A percentile compares a stretch with the other conserved stretches of the same genome.
Conservation (phyloP, 2,888 invertebrate genomes). For the Andrena chrysosceles region DNA sequence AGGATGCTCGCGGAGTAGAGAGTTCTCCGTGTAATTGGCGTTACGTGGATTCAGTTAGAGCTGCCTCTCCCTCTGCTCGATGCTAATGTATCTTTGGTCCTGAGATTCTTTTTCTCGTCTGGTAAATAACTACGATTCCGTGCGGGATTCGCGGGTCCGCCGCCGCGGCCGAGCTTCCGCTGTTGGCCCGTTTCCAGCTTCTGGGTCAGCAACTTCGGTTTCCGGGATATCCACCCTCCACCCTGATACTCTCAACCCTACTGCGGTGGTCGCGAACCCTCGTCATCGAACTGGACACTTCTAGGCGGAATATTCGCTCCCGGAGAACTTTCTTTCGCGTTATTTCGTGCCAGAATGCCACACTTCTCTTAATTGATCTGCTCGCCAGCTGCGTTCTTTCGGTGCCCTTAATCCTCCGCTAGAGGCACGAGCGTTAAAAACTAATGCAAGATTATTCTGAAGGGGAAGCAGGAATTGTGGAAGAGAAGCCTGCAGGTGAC, state of each 20-base stretch:
- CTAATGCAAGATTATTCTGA: too few relatives aligned
- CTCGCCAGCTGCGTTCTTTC: not conserved
- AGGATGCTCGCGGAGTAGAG: not conserved
- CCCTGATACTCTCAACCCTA: constrained; percentile 36
- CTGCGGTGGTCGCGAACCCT: constrained; percentile 6
- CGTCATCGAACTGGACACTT: not conserved
- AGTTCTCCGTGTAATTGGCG: not conserved
- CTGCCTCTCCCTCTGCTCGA: not conserved
- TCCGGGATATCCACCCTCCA: constrained; percentile 31
- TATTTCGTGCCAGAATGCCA: not conserved
- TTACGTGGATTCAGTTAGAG: constrained; percentile 5
- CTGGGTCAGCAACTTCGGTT: constrained; percentile 59
- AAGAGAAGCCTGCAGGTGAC: too few relatives aligned
- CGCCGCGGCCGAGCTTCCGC: constrained; percentile 36
- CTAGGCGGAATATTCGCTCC: not conserved
- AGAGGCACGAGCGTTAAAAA: too few relatives aligned
- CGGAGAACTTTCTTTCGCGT: not conserved
- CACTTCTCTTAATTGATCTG: not conserved
- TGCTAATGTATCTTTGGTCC: constrained; percentile 23
- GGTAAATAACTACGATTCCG: constrained; percentile 58
- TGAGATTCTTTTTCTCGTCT: constrained; percentile 20
- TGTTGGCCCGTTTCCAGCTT: constrained; percentile 61
- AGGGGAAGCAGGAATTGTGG: too few relatives aligned
- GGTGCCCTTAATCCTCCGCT: not conserved
- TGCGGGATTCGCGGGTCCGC: constrained; percentile 30